These are phyloP conservation scores for Coluber constrictor DNA, from an alignment of 2,797 vertebrate genomes.

Conservation along the genomic window DNA sequence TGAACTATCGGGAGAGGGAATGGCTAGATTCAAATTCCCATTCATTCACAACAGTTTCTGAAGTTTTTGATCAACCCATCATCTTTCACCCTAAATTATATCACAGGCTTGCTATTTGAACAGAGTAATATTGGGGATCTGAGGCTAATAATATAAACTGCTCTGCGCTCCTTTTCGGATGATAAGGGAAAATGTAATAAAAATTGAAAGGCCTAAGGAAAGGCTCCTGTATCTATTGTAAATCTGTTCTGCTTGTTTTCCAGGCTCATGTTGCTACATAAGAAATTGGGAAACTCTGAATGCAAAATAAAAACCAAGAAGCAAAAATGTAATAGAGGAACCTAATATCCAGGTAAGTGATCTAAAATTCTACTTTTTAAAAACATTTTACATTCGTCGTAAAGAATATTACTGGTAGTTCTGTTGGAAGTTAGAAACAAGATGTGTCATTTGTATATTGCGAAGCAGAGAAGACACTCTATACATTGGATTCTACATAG, in stretches of 20 bases:
- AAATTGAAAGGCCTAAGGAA: neutral
- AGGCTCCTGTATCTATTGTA: neutral
- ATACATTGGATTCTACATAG: neutral
- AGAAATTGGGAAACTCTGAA: conserved; percentile 42
- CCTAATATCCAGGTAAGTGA: conserved; percentile 59
- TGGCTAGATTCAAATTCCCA: neutral
- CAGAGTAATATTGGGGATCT: neutral
- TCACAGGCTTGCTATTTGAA: neutral
- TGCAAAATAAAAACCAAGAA: conserved; percentile 50
- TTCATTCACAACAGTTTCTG: neutral
- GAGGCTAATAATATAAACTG: neutral
- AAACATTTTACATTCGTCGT: neutral
- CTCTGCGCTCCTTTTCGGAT: neutral
- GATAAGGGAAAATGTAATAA: neutral
- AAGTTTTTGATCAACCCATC: neutral
- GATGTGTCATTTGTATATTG: neutral
- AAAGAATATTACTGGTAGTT: neutral
- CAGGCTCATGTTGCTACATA: conserved; percentile 57
- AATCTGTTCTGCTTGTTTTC: conserved; percentile 37
- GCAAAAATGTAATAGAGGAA: conserved; percentile 36
- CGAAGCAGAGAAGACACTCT: neutral
- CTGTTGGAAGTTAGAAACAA: neutral
- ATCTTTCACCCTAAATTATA: neutral
- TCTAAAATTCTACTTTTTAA: conserved; percentile 43
- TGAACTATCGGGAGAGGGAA: neutral